phyloP scores from a whole-genome alignment of 2,888 invertebrate species.

The Furcula furcula region DNA sequence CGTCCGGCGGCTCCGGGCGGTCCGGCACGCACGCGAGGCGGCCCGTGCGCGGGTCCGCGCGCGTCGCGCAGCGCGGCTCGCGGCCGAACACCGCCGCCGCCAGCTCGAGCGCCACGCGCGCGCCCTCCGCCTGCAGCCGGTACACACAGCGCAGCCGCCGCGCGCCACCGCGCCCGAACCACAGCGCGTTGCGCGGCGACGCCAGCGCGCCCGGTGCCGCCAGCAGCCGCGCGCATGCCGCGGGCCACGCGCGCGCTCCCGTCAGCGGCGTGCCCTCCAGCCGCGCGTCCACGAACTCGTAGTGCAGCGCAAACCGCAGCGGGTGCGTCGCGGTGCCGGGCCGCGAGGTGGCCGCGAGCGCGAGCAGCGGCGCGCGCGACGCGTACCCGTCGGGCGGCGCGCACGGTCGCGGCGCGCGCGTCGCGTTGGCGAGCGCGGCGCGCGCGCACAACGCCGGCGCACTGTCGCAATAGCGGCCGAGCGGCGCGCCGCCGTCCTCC shows the following conservation, averaged over 20 bases:
- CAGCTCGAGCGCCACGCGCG: conserved; percentile 84
- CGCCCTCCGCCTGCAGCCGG: conserved; percentile 86
- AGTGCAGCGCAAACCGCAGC: conserved; percentile 86
- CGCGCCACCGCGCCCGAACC: conserved; percentile 92
- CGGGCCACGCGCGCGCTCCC: conserved; percentile 52
- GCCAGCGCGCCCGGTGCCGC: conserved; percentile 83
- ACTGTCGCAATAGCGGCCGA: conserved; percentile 88
- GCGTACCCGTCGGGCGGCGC: conserved; percentile 91
- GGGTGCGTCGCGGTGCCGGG: conserved; percentile 91
- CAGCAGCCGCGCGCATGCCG: conserved; percentile 58
- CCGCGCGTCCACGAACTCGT: conserved; percentile 92
- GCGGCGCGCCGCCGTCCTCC: conserved; percentile 86
- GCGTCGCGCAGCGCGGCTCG: conserved; percentile 83
- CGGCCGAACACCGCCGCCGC: conserved; percentile 88
- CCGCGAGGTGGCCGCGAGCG: conserved; percentile 74
- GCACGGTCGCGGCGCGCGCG: conserved; percentile 90
- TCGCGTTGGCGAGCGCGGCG: conserved; percentile 86
- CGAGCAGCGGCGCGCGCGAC: conserved; percentile 56
- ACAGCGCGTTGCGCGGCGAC: conserved; percentile 89
- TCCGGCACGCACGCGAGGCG: conserved; percentile 71
- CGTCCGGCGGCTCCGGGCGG: too few relatives aligned
- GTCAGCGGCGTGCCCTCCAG: conserved; percentile 86
- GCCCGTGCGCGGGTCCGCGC: conserved; percentile 87
- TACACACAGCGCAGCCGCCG: conserved; percentile 89
- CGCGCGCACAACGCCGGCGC: conserved; percentile 92